Evolutionary conservation across 1,140 invertebrate genomes (phyloP).

Genomic region (Glossosoma conforme): DNA sequence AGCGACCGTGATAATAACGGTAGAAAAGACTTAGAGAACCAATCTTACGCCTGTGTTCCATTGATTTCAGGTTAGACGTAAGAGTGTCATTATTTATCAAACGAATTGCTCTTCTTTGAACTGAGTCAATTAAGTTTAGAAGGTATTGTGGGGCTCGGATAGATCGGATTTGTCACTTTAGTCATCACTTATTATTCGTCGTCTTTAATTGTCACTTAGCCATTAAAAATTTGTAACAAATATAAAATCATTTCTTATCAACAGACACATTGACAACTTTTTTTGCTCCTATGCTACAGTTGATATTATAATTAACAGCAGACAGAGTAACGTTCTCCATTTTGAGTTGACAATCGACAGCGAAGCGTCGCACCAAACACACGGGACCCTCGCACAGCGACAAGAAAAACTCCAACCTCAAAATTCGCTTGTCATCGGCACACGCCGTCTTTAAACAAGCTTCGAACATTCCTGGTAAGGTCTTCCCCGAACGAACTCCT

Average conservation of each 20-base stretch:
- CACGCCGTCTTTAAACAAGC: conserved; percentile 7
- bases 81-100: too few species aligned
- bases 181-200: too few species aligned
- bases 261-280: conserved; percentile 12
- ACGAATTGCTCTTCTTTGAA: too few species aligned
- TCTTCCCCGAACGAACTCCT: conserved; percentile 14
- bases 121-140: too few species aligned
- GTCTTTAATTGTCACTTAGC: too few species aligned
- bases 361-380: conserved; percentile 21
- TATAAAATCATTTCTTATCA: conserved; percentile 4
- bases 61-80: too few species aligned
- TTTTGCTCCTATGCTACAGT: conserved; percentile 5
- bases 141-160: too few species aligned
- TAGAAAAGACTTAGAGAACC: too few species aligned
- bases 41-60: too few species aligned
- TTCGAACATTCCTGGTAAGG: conserved; percentile 21
- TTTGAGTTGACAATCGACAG: conserved; percentile 15
- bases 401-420: conserved; percentile 21
- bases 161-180: too few species aligned
- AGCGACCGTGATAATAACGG: too few species aligned
- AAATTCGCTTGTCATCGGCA: conserved; percentile 5
- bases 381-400: conserved; percentile 22
- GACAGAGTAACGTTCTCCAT: conserved; percentile 1
- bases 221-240: too few species aligned
- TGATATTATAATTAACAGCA: conserved; percentile 13